Evolutionary conservation across 2,888 invertebrate genomes (phyloP).

Genomic region (Galerucella calmariensis): DNA sequence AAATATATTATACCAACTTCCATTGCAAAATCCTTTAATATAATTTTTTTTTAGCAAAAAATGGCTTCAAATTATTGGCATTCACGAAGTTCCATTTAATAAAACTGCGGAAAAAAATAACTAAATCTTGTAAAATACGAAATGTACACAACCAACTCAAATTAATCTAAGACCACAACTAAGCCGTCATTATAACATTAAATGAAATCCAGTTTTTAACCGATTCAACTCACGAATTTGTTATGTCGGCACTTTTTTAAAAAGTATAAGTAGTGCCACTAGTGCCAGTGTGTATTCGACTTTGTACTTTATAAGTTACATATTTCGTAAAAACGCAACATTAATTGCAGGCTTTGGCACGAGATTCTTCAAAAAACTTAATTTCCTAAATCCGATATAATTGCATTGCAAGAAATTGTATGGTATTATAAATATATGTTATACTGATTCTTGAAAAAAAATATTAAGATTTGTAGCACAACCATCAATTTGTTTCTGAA

Average conservation of each 20-base stretch:
- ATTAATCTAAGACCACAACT: conserved; percentile 20
- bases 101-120: neutral
- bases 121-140: conserved; percentile 26
- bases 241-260: conserved; percentile 29
- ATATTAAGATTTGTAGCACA: too few species aligned
- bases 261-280: neutral
- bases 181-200: conserved; percentile 16
- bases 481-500: too few species aligned
- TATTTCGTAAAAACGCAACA: neutral
- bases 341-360: neutral
- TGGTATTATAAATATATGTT: neutral
- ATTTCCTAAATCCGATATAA: neutral
- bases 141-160: conserved; percentile 30
- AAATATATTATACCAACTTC: too few species aligned
- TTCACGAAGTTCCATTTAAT: conserved; percentile 8
- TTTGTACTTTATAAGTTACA: neutral
- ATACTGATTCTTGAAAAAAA: too few species aligned
- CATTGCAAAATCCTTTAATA: neutral
- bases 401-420: neutral
- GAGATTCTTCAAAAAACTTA: neutral
- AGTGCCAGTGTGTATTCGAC: neutral
- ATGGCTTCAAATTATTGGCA: neutral
- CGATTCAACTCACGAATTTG: conserved; percentile 23
- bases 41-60: neutral
- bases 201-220: conserved; percentile 7